Conservation (phyloP, 23 tunicate genomes). For the Trididemnum clinides region DNA sequence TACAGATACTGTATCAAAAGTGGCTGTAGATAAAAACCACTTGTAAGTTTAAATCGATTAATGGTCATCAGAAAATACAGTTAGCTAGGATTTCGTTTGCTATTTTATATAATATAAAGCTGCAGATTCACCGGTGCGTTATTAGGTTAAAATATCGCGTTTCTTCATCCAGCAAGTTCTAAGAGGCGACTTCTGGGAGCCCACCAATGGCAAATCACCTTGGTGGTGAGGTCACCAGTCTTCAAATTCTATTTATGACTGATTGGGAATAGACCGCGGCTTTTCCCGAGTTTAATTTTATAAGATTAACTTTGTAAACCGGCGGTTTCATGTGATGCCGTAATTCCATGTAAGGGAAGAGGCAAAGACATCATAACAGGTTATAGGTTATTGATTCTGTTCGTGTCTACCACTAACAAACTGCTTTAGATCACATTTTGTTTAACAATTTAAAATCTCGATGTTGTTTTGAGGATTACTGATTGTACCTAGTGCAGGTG, state of each 20-base stretch:
- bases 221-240: background rate
- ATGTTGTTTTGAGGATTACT: background rate
- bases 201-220: background rate
- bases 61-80: no score
- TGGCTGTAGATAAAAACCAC: slow-evolving; percentile 58
- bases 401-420: background rate
- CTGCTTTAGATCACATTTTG: no score
- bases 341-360: background rate
- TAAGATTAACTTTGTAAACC: background rate
- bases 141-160: no score
- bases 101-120: no score
- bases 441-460: background rate
- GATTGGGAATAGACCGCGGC: background rate
- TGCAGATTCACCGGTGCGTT: no score
- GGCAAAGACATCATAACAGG: background rate
- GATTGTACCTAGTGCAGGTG: background rate
- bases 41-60: no score
- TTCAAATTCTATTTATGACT: background rate
- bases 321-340: background rate
- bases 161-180: no score
- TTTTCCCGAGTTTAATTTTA: background rate
- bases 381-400: background rate
- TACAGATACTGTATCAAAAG: slow-evolving; percentile 46
- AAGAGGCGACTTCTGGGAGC: no score
- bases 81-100: no score